These are phyloP conservation scores for Copidosoma floridanum DNA, from an alignment of 1,140 invertebrate species.

Conservation along the genomic window DNA sequence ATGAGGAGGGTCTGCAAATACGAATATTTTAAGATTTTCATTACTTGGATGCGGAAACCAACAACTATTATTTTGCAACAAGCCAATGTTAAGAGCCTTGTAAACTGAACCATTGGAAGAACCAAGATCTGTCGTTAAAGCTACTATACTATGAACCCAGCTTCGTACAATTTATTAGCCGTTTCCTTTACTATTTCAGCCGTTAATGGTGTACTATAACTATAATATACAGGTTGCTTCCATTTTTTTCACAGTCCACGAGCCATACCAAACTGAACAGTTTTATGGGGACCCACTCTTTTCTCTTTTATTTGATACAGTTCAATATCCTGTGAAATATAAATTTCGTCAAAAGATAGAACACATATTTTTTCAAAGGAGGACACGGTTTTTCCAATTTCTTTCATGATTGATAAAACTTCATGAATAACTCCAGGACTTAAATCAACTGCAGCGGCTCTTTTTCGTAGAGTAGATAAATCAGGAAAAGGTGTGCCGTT, in stretches of 20 bases:
- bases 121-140: background rate
- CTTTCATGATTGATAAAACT: no score
- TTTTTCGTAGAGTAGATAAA: no score
- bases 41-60: conserved; percentile 20
- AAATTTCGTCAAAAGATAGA: conserved; percentile 28
- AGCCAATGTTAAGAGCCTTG: conserved; percentile 12
- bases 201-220: conserved; percentile 39
- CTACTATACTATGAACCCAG: background rate
- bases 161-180: background rate
- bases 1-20: conserved; percentile 35
- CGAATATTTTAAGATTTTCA: conserved; percentile 15
- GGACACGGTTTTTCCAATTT: conserved; percentile 1
- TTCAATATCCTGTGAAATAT: conserved; percentile 13
- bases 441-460: no score
- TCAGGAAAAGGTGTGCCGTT: no score
- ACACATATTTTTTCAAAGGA: conserved; percentile 12
- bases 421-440: no score
- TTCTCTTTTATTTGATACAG: conserved; percentile 19
- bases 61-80: background rate
- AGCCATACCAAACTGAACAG: conserved; percentile 25
- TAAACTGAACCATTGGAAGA: conserved; percentile 1
- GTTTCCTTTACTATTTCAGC: background rate
- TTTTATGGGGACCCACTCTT: conserved; percentile 23
- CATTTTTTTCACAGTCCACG: conserved; percentile 34
- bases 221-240: conserved; percentile 43